A percentile compares a stretch with the other conserved stretches of the same genome.
Conservation (phyloP, 2,888 invertebrate genomes). For the Polyploca ridens region DNA sequence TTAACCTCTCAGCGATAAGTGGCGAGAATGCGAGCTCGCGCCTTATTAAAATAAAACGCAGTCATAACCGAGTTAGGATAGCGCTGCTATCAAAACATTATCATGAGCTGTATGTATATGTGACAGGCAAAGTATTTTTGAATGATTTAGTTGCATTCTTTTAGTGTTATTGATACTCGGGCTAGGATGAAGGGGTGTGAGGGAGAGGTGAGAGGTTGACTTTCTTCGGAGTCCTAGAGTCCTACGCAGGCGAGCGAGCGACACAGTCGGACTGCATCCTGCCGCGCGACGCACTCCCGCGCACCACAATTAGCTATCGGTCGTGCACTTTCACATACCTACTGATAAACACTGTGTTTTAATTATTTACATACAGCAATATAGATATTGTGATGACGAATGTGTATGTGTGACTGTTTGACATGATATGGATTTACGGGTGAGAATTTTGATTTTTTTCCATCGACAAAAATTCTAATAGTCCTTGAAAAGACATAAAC, state of each 20-base stretch:
- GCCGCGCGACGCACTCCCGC: slow-evolving; percentile 38
- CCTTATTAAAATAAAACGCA: slow-evolving; percentile 25
- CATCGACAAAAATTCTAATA: not conserved
- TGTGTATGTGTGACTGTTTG: slow-evolving; percentile 55
- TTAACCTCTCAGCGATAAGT: slow-evolving; percentile 70
- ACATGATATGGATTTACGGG: slow-evolving; percentile 71
- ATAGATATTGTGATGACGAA: slow-evolving; percentile 39
- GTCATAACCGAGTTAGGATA: slow-evolving; percentile 14
- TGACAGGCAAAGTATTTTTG: not conserved
- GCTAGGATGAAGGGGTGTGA: slow-evolving; percentile 4
- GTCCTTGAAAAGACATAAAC: slow-evolving; percentile 11
- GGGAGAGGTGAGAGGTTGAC: slow-evolving; percentile 25
- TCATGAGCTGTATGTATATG: slow-evolving; percentile 5
- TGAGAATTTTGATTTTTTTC: slow-evolving; percentile 39
- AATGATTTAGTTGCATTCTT: not conserved
- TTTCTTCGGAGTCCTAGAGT: slow-evolving; percentile 28
- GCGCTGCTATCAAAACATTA: slow-evolving; percentile 2
- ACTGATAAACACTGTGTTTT: slow-evolving; percentile 28
- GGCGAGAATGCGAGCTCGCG: slow-evolving; percentile 46
- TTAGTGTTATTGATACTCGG: not conserved
- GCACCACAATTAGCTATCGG: slow-evolving; percentile 29
- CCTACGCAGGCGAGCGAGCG: slow-evolving; percentile 33
- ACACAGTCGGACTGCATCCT: slow-evolving; percentile 42
- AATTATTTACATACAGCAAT: slow-evolving; percentile 29
- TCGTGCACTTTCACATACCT: slow-evolving; percentile 25